Base-by-base conservation (phyloP, 2,888 invertebrate genomes). In the Apoda limacodes region DNA sequence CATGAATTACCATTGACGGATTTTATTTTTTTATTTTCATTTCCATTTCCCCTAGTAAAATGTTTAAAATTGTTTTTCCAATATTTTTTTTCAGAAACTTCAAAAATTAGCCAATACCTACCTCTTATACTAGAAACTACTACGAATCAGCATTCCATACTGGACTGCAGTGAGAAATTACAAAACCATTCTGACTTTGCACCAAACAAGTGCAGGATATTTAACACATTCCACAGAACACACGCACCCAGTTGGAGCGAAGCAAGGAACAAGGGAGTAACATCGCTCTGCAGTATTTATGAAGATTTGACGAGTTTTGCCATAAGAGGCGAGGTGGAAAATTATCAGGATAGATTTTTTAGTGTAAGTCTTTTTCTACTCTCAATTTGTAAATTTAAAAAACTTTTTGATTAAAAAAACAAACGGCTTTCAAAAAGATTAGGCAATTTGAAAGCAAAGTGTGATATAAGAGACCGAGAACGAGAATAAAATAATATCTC, bases 131-230 rank as follows among this genome's bases (percentile, higher is more conserved):
- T 72, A 6, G 60, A 69, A 28, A 47, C 58, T 0, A 49, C 55
- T 1, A 35, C 40, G 4, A 50, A 60, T 9, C 60, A 63, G 13
- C 46, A 51, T 31, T 61, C 60, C 1, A 41, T 74, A 28, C 34
- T 74, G 14, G 67, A 70, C 6, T 62, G 60, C 42, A 74, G 66
- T 2, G 72, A 75, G 33, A 74, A 70, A 30, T 48, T 78, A 1
- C 62, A 60, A 23, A 54, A 54, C 13, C 52, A 51, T 3, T 43
- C 54, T 0, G 64, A 65, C 7, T 33, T 48, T 1, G 47, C 60
- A 0, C 59, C 55, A 25, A 57, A 54, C 39, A 63, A 63, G 20
- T 71, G 67, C 30, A 43, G 59, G 5, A 58, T 74, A 2, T 66
- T 59, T 45, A 69, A 60, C 34, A 67, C 68, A 1, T 67, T 65